phyloP scores from a whole-genome alignment of 92 coral and sea anemone genomes.

The Virgularia gustaviana region DNA sequence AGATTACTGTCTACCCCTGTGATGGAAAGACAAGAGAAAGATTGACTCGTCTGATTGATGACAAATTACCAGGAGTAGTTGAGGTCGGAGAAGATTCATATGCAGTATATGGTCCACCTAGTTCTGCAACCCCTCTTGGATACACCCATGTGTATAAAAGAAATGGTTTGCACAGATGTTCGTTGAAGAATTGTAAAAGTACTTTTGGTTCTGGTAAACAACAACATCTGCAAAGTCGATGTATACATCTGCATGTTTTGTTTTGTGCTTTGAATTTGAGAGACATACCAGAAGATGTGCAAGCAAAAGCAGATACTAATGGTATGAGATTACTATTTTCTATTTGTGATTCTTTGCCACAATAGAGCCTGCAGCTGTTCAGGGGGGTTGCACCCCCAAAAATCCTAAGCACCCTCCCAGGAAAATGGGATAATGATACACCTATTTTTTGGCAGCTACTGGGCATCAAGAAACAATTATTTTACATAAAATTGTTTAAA shows the following conservation, averaged over 20 bases:
- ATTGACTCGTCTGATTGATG: background rate
- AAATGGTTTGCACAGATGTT: background rate
- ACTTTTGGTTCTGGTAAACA: conserved; percentile 33
- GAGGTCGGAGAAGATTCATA: conserved; percentile 31
- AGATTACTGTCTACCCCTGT: conserved; percentile 31
- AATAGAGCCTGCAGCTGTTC: too few species aligned
- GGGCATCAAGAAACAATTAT: too few species aligned
- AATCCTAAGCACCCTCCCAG: too few species aligned
- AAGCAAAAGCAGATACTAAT: background rate
- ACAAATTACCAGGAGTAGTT: conserved; percentile 14
- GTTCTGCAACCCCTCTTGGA: conserved; percentile 37
- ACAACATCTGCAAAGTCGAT: conserved; percentile 9
- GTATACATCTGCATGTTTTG: conserved; percentile 31
- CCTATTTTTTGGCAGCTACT: too few species aligned
- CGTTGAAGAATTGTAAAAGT: conserved; percentile 27
- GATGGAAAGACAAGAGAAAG: conserved; percentile 10
- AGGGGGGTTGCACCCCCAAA: too few species aligned
- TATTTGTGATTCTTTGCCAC: background rate
- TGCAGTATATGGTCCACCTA: conserved; percentile 38
- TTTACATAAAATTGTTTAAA: too few species aligned
- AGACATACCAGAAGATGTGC: background rate
- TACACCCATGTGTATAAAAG: conserved; percentile 15
- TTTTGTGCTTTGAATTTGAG: conserved; percentile 9
- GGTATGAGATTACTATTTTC: background rate
- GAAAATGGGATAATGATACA: too few species aligned